Evolutionary conservation across 2,888 invertebrate genomes (phyloP).

Genomic region (Lordiphosa fenestrarum): DNA sequence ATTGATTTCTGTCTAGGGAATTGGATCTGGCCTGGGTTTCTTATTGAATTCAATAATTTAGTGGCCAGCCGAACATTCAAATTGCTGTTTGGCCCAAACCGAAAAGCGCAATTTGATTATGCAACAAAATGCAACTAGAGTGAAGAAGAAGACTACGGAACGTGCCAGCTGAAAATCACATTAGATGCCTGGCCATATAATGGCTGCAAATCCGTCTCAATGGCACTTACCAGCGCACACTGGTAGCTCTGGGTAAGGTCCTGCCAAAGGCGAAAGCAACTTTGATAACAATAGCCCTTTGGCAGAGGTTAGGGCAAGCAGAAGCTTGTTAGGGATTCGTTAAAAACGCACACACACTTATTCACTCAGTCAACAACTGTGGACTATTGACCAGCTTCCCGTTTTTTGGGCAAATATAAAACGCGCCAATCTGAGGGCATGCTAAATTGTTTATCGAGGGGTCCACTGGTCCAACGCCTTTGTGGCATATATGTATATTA

Average conservation of each 20-base stretch:
- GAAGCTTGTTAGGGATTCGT: slow-evolving; percentile 75
- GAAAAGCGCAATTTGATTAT: slow-evolving; percentile 72
- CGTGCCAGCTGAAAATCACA: slow-evolving; percentile 72
- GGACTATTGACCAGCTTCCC: too few relatives aligned
- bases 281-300: slow-evolving; percentile 68
- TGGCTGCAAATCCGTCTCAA: slow-evolving; percentile 71
- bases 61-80: slow-evolving; percentile 62
- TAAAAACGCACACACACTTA: slow-evolving; percentile 64
- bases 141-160: slow-evolving; percentile 22
- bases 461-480: too few relatives aligned
- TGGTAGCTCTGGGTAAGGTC: too few relatives aligned
- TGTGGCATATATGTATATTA: too few relatives aligned
- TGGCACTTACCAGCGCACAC: slow-evolving; percentile 57
- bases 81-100: slow-evolving; percentile 56
- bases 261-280: slow-evolving; percentile 39
- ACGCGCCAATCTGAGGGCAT: too few relatives aligned
- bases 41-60: slow-evolving; percentile 75
- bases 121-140: slow-evolving; percentile 28
- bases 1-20: slow-evolving; percentile 68
- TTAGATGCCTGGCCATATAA: slow-evolving; percentile 66
- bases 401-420: too few relatives aligned
- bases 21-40: slow-evolving; percentile 35
- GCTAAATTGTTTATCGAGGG: too few relatives aligned
- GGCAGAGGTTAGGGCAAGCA: slow-evolving; percentile 44
- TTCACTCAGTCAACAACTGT: slow-evolving; percentile 10